Evolutionary conservation across 2,113 vertebrate genomes (phyloP).

Genomic region (Verasper variegatus): DNA sequence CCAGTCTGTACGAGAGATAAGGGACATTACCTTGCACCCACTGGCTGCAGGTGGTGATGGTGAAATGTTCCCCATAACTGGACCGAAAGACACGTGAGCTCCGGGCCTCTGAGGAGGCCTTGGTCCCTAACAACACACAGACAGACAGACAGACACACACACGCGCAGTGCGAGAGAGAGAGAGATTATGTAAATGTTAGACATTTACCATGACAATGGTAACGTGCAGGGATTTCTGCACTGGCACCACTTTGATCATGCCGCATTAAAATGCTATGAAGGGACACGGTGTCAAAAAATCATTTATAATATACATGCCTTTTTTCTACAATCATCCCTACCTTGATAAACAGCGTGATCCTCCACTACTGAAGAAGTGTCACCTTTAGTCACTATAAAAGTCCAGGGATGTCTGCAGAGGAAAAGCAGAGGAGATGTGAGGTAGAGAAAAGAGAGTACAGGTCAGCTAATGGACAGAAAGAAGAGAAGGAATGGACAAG

Average conservation of each 20-base stretch:
- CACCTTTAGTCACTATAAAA: conserved; percentile 91
- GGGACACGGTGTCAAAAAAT: background rate
- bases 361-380: conserved; percentile 86
- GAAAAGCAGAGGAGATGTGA: background rate
- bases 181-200: background rate
- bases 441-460: background rate
- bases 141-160: conserved; percentile 38
- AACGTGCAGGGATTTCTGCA: background rate
- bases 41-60: conserved; percentile 88
- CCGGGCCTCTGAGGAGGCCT: conserved; percentile 87
- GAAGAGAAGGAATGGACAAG: background rate
- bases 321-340: conserved; percentile 61
- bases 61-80: conserved; percentile 88
- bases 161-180: background rate
- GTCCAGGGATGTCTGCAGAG: conserved; percentile 92
- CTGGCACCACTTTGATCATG: background rate
- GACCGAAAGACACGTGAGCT: conserved; percentile 86
- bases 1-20: background rate
- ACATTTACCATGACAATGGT: background rate
- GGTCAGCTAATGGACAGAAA: background rate
- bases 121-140: conserved; percentile 82
- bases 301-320: background rate
- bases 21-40: conserved; percentile 91
- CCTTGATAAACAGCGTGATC: conserved; percentile 93
- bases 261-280: too few species aligned